A percentile compares a stretch with the other conserved stretches of the same genome.
Conservation (phyloP, 1,140 invertebrate genomes). For the Anagrus nilaparvatae region DNA sequence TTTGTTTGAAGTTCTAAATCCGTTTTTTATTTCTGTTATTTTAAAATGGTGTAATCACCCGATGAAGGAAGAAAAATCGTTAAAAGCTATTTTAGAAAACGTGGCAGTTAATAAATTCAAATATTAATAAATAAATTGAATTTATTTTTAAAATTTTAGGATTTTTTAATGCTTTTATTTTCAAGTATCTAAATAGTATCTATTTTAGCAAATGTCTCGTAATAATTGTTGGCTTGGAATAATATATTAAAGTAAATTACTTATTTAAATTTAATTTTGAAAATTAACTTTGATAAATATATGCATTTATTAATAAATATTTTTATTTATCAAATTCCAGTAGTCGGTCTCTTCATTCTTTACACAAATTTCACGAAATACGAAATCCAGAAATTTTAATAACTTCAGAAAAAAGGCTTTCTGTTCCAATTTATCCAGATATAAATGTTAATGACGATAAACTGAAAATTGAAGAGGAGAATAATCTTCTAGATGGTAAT, state of each 20-base stretch:
- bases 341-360: slow-evolving; percentile 31
- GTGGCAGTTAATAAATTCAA: slow-evolving; percentile 2
- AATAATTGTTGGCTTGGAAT: too few relatives aligned
- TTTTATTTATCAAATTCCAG: too few relatives aligned
- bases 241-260: too few relatives aligned
- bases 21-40: background rate
- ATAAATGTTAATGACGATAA: slow-evolving; percentile 29
- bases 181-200: slow-evolving; percentile 1
- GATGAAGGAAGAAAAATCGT: too few relatives aligned
- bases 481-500: slow-evolving; percentile 35
- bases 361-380: slow-evolving; percentile 29
- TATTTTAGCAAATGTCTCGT: too few relatives aligned
- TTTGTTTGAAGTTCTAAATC: too few relatives aligned
- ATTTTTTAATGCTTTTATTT: slow-evolving; percentile 3
- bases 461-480: slow-evolving; percentile 34
- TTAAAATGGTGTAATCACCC: background rate
- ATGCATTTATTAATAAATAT: too few relatives aligned
- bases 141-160: background rate
- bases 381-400: slow-evolving; percentile 22
- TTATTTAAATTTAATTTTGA: too few relatives aligned
- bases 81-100: too few relatives aligned
- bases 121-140: background rate
- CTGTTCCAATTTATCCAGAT: slow-evolving; percentile 36
- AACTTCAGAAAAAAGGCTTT: slow-evolving; percentile 33
- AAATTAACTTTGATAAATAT: too few relatives aligned